Conservation (phyloP, 1,140 invertebrate species). For the Sminthurides bifidus region DNA sequence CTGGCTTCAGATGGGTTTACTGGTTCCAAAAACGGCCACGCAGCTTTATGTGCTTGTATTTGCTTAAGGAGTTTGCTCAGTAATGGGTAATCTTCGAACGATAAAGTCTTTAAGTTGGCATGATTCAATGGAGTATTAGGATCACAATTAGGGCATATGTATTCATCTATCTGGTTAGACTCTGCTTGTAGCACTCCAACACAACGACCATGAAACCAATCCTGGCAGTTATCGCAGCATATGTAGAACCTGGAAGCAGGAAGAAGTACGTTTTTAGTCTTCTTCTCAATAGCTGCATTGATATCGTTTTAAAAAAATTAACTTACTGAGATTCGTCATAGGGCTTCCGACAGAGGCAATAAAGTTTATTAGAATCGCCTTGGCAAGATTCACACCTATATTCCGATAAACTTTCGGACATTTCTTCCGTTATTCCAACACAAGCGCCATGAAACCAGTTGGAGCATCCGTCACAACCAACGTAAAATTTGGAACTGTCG, state of each 20-base stretch:
- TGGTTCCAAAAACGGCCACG: conserved; percentile 94
- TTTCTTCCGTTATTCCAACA: conserved; percentile 84
- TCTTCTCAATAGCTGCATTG: background rate
- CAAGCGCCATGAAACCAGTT: conserved; percentile 98
- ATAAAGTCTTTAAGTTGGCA: conserved; percentile 78
- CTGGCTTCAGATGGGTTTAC: conserved; percentile 89
- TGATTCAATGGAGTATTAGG: conserved; percentile 73
- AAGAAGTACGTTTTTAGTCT: conserved; percentile 6
- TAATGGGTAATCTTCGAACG: conserved; percentile 66
- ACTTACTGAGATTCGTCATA: conserved; percentile 95
- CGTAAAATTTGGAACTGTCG: conserved; percentile 91
- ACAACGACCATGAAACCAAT: conserved; percentile 97
- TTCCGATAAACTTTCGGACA: conserved; percentile 79
- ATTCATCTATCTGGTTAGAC: conserved; percentile 88
- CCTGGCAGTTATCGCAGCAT: conserved; percentile 93
- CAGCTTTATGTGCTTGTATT: conserved; percentile 82
- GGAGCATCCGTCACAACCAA: conserved; percentile 91
- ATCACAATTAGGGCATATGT: conserved; percentile 91
- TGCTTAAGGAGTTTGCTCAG: conserved; percentile 76
- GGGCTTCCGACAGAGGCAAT: conserved; percentile 88
- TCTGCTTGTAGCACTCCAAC: conserved; percentile 90
- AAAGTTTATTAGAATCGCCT: conserved; percentile 44
- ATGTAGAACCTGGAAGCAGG: conserved; percentile 69
- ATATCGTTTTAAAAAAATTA: background rate
- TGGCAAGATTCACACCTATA: conserved; percentile 76